These are phyloP conservation scores for Drosophila flavopinicola DNA, from an alignment of 2,888 invertebrate species.

Conservation along the genomic window DNA sequence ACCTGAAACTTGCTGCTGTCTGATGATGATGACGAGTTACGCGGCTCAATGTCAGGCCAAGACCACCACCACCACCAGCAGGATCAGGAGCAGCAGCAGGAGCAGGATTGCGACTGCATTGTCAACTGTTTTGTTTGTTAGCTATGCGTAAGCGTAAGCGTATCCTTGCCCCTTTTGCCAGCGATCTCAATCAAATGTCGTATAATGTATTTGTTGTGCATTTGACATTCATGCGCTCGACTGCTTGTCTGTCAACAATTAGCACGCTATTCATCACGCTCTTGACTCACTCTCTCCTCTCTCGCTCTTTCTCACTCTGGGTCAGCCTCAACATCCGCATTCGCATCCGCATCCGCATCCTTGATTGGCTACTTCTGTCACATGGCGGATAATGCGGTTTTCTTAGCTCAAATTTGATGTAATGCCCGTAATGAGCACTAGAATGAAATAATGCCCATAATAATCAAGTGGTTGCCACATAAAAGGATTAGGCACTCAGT, in stretches of 20 bases:
- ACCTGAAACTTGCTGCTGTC: conserved; percentile 45
- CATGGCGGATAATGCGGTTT: conserved; percentile 45
- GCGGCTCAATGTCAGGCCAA: conserved; percentile 70
- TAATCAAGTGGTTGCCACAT: not conserved
- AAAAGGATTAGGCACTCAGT: not conserved
- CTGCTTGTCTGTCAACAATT: conserved; percentile 82
- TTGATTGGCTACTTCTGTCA: conserved; percentile 29
- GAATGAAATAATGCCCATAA: not conserved
- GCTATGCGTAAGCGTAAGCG: conserved; percentile 19
- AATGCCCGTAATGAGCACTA: conserved; percentile 8
- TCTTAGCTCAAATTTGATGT: conserved; percentile 18
- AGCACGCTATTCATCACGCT: conserved; percentile 83
- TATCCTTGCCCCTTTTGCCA: conserved; percentile 40
- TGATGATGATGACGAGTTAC: conserved; percentile 68
- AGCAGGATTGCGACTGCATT: conserved; percentile 31
- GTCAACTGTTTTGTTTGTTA: conserved; percentile 49
- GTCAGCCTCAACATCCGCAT: conserved; percentile 37
- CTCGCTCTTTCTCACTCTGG: conserved; percentile 35
- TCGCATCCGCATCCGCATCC: conserved; percentile 14
- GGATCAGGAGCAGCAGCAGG: conserved; percentile 11
- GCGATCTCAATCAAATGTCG: conserved; percentile 72
- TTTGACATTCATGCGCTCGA: conserved; percentile 72
- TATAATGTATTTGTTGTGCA: conserved; percentile 65
- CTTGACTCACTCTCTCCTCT: conserved; percentile 32
- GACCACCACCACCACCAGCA: conserved; percentile 12